Percentiles rank a stretch among this genome's conserved stretches.
phyloP scores from a whole-genome alignment of 2,888 invertebrate genomes.

The Teleogryllus oceanicus region DNA sequence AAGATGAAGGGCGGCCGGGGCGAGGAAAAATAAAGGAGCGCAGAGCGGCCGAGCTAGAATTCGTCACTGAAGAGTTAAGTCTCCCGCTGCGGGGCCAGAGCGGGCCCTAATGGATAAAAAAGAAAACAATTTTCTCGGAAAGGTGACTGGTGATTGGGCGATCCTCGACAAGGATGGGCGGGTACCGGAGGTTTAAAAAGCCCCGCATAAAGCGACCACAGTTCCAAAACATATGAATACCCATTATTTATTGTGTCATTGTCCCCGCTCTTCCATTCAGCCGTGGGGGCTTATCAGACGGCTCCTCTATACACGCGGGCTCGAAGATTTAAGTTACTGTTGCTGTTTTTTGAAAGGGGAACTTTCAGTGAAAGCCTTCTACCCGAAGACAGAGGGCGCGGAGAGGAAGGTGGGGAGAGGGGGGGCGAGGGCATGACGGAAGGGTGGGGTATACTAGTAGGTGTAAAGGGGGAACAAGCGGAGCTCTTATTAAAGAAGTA shows the following conservation, averaged over 20 bases:
- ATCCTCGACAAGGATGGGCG: constrained; percentile 28
- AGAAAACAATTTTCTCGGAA: constrained; percentile 12
- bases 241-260: constrained; percentile 32
- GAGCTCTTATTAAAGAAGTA: constrained; percentile 25
- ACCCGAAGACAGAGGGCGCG: constrained; percentile 19
- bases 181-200: constrained; percentile 3
- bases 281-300: constrained; percentile 32
- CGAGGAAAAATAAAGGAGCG: not conserved
- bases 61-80: constrained; percentile 6
- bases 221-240: constrained; percentile 27
- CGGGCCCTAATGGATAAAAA: not conserved
- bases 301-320: constrained; percentile 22
- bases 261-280: constrained; percentile 12
- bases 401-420: not conserved
- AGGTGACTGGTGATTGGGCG: constrained; percentile 25
- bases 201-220: not conserved
- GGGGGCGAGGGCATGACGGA: not conserved
- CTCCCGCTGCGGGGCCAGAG: not conserved
- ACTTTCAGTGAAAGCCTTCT: not conserved
- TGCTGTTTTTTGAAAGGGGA: constrained; percentile 2
- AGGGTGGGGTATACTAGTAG: constrained; percentile 25
- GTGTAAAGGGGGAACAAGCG: constrained; percentile 27
- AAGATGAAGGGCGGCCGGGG: not conserved
- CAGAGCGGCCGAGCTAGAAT: not conserved
- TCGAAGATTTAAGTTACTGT: constrained; percentile 2